These are phyloP conservation scores for Trinorchestia longiramus DNA, from an alignment of 1,140 invertebrate genomes.

Conservation along the genomic window DNA sequence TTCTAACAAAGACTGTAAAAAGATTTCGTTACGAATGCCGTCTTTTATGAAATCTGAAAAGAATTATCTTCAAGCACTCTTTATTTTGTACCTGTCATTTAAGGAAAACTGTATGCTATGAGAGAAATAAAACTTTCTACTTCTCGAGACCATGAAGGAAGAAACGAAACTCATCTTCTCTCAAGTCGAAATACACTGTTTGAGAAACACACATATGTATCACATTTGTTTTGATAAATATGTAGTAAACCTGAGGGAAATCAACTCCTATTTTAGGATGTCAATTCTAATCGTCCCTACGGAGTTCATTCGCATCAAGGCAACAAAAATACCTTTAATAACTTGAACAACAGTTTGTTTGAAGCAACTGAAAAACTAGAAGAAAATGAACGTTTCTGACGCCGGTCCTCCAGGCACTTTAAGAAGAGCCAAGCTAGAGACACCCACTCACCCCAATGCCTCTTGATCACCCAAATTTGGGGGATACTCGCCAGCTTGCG, in stretches of 20 bases:
- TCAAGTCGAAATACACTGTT: not conserved
- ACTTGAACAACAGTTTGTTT: not conserved
- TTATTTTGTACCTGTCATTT: not conserved
- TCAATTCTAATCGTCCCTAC: not conserved
- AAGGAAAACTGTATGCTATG: not conserved
- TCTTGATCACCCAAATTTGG: conserved; percentile 43
- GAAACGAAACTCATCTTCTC: not conserved
- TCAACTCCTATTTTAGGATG: not conserved
- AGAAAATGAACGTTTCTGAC: not conserved
- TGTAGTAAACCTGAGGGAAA: not conserved
- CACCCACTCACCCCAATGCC: conserved; percentile 49
- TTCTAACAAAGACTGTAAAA: too few species aligned
- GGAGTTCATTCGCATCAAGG: not conserved
- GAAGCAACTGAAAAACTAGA: not conserved
- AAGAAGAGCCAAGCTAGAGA: not conserved
- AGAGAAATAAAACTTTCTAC: not conserved
- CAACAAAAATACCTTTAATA: not conserved
- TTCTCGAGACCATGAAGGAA: not conserved
- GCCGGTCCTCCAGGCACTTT: not conserved
- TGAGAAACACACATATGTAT: not conserved
- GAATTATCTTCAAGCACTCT: not conserved
- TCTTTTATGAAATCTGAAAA: not conserved
- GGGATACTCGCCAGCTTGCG: conserved; percentile 41
- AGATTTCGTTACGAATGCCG: not conserved
- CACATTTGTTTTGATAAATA: not conserved